Evolutionary conservation across 2,113 vertebrate species (phyloP), one percentile per base, ranked within the genome.

Genomic region (Asarcornis scutulata): DNA sequence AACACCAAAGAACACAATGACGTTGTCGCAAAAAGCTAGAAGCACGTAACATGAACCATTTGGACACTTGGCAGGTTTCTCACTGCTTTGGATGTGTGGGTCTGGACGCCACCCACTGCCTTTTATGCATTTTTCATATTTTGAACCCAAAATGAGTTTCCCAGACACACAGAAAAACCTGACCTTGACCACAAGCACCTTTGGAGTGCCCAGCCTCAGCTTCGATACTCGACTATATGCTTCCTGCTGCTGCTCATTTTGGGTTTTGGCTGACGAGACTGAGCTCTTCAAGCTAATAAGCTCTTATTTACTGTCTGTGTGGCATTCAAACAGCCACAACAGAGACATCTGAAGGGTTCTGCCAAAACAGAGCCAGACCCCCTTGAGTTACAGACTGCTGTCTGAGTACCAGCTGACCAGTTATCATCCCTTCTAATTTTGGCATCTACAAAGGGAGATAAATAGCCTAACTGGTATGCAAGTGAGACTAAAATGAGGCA

Each of bases 81-180:
- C n/a, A 21, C 27, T 17, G 38, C n/a, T 1, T 0, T 5, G 48
- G 60, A 50, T 11, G 40, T 7, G 16, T 5, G 26, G 15, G 31
- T n/a, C 55, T 0, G 0, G 34, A 32, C 6, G 48, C 29, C 34
- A 36, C 9, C 26, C 1, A 0, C 69, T n/a, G 42, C n/a, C 50
- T 89, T 69, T 55, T 15, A 16, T 1, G 1, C 8, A 6, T 63
- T 27, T 11, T 76, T 44, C 26, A 1, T 2, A 16, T 32, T 3
- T 13, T 26, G 36, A 81, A 58, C 8, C 14, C 56, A 26, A 11
- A 63, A 9, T 2, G 10, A 34, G 18, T n/a, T 7, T 46, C n/a
- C 13, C 73, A 79, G 60, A 42, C 16, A 31, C 46, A 46, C n/a
- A 20, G 5, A 50, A 50, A 59, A 63, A 38, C 42, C 56, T 26